These are phyloP conservation scores for Panurus biarmicus DNA, from an alignment of 2,113 vertebrate species.

Conservation along the genomic window DNA sequence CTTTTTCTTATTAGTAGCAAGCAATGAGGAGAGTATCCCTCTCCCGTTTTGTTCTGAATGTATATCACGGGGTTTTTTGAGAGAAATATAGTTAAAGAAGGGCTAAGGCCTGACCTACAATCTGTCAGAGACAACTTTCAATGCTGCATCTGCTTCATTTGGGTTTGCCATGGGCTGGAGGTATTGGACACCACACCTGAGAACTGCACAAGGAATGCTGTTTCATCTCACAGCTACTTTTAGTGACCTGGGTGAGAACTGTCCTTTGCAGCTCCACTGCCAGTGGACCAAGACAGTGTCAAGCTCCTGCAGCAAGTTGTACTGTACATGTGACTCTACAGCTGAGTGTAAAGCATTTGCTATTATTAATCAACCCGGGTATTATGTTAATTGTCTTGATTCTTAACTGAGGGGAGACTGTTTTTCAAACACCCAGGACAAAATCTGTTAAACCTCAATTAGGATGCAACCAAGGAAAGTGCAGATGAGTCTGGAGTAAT, in stretches of 20 bases:
- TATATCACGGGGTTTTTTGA: not conserved
- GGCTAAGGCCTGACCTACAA: not conserved
- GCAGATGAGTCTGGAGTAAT: slow-evolving; percentile 67
- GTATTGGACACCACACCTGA: not conserved
- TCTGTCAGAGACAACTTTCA: not conserved
- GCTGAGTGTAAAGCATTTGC: not conserved
- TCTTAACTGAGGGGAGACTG: slow-evolving; percentile 4
- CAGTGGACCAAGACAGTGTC: not conserved
- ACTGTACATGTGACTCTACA: not conserved
- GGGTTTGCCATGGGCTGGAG: not conserved
- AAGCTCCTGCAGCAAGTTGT: not conserved
- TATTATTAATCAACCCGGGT: not conserved
- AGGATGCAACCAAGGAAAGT: slow-evolving; percentile 59
- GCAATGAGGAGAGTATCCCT: not conserved
- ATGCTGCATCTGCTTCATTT: not conserved
- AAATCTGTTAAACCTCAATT: slow-evolving; percentile 62
- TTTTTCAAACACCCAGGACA: slow-evolving; percentile 18
- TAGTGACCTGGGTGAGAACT: not conserved
- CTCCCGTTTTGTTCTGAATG: not conserved
- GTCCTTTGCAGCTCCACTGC: not conserved
- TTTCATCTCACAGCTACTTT: rapidly evolving
- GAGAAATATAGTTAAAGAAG: not conserved
- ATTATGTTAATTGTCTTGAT: slow-evolving; percentile 45
- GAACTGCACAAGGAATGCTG: not conserved
- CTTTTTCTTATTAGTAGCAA: slow-evolving; percentile 7